Base-by-base conservation (phyloP, 2,888 invertebrate genomes). In the Lasioglossum malachurum region DNA sequence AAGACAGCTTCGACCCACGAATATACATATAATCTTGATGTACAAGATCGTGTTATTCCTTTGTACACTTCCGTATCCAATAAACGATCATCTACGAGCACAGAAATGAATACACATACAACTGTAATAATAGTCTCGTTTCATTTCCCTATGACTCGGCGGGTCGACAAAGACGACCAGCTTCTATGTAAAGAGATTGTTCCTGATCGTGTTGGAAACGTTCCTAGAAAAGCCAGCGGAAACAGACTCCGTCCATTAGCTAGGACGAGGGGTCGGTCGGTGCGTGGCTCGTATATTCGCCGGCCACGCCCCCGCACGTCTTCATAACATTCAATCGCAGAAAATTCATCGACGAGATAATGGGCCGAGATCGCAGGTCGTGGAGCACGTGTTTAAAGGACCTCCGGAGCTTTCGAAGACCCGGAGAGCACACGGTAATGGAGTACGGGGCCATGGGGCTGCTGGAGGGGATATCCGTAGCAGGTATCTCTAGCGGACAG, bases 401-500 rank as follows among this genome's bases (percentile, higher is more conserved):
- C 80, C 84, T 75, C 72, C 82, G 38, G 82, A 88, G 90, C 79
- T 89, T 88, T 86, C 82, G 88, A 91, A 86, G 88, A 82, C 83
- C 83, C 27, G 60, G 60, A 27, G 74, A 27, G 74, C 75, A 74
- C 83, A 76, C 79, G 77, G 86, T 91, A 91, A 88, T 91, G 88
- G 90, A 89, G 90, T 87, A 87, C 83, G 78, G n/a, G 31, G 41
- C 19, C 16, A 57, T 31, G 31, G 16, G 41, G 16, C 64, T 44
- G 82, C 78, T 82, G 87, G 90, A 84, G 87, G 86, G 88, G 88
- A 91, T 91, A 90, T 92, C 88, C 87, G 80, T 87, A 77, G 91
- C 86, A 91, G 91, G 92, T 91, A 91, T 91, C 91, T 91, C 89
- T 80, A 75, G 86, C 89, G 92, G 89, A 87, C 91, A 91, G 91